Evolutionary conservation across 2,113 vertebrate genomes (phyloP).

Genomic region (Oxyruncus cristatus): DNA sequence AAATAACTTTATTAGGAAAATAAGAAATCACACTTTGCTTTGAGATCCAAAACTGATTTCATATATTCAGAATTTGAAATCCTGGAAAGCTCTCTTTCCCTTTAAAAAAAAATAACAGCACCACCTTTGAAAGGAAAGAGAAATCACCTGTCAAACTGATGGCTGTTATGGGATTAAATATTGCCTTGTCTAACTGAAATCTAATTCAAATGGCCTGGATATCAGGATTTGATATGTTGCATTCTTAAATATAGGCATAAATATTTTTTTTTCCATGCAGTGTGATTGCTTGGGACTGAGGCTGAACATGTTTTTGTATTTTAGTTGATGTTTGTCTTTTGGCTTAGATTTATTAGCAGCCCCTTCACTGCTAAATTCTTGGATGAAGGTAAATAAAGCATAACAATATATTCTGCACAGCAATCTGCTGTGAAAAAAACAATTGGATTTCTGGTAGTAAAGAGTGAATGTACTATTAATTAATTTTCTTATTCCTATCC

Average conservation of each 20-base stretch:
- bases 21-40: neutral
- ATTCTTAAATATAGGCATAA: neutral
- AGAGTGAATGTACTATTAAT: neutral
- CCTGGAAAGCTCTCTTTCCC: neutral
- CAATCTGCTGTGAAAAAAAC: neutral
- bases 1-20: neutral
- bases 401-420: neutral
- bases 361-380: neutral
- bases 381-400: conserved; percentile 16
- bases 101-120: neutral
- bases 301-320: neutral
- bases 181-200: neutral
- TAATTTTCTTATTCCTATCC: neutral
- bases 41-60: neutral
- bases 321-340: neutral
- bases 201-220: neutral
- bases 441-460: neutral
- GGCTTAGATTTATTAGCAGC: neutral
- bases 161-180: neutral
- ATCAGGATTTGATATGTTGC: neutral
- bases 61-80: neutral
- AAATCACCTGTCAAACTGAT: neutral
- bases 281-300: neutral
- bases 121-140: neutral
- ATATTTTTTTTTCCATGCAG: neutral